Percentiles rank a stretch among this genome's conserved stretches.
phyloP scores from a whole-genome alignment of 1,140 invertebrate species.

The Neodiprion fabricii region DNA sequence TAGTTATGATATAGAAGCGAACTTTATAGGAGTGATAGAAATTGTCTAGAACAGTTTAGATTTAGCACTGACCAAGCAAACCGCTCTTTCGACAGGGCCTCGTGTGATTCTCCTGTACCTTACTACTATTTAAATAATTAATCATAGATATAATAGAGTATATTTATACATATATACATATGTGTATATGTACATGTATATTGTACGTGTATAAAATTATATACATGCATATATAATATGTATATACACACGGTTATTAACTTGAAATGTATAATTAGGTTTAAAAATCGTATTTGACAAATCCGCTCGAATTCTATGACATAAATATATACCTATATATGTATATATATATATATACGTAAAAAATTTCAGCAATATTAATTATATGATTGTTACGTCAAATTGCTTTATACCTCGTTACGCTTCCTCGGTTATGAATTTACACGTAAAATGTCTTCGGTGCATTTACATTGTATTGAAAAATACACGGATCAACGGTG shows the following conservation, averaged over 20 bases:
- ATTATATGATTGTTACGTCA: constrained; percentile 5
- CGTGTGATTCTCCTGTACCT: constrained; percentile 52
- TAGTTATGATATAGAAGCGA: not conserved
- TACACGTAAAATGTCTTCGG: too few relatives aligned
- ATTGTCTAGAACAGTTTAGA: constrained; percentile 4
- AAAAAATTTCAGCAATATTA: not conserved
- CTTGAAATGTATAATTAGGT: not conserved
- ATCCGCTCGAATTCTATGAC: not conserved
- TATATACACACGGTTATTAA: constrained; percentile 10
- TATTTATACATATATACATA: not conserved
- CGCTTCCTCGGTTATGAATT: constrained; percentile 12
- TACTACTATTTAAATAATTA: constrained; percentile 30
- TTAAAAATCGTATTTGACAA: constrained; percentile 7
- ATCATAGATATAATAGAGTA: constrained; percentile 10
- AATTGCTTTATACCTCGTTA: constrained; percentile 22
- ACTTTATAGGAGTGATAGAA: not conserved
- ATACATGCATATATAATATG: constrained; percentile 20
- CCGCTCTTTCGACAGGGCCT: constrained; percentile 26
- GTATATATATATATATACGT: not conserved
- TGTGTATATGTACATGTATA: constrained; percentile 10
- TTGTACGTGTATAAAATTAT: not conserved
- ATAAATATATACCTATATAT: not conserved
- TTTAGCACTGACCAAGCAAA: constrained; percentile 35
- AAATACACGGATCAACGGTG: too few relatives aligned
- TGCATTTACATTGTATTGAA: too few relatives aligned